A percentile compares a stretch with the other conserved stretches of the same genome.
phyloP scores from a whole-genome alignment of 2,797 vertebrate species.

The Xerus rutilus region DNA sequence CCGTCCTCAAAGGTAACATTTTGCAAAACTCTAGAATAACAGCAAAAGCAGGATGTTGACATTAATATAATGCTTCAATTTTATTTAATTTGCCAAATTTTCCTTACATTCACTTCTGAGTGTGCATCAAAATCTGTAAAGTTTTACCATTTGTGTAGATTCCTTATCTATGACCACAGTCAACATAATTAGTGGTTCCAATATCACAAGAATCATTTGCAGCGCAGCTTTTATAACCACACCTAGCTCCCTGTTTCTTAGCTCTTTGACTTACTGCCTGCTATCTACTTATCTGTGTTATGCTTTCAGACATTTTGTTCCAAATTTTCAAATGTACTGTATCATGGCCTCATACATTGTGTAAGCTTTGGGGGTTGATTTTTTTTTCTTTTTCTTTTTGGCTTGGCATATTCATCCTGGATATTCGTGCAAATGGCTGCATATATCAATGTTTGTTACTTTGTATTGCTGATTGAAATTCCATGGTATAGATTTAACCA shows the following conservation, averaged over 20 bases:
- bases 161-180: neutral
- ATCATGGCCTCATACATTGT: neutral
- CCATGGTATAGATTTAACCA: neutral
- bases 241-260: neutral
- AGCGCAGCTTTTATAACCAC: neutral
- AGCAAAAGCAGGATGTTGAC: neutral
- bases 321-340: neutral
- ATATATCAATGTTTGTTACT: neutral
- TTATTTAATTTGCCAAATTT: neutral
- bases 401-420: neutral
- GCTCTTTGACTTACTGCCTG: neutral
- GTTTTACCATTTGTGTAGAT: neutral
- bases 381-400: neutral
- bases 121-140: neutral
- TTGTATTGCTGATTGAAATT: neutral
- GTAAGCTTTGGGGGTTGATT: neutral
- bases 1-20: neutral
- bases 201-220: neutral
- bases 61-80: neutral
- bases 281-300: no score
- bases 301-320: neutral
- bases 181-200: neutral
- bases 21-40: neutral
- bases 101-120: neutral
- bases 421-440: neutral